Conservation (phyloP, 2,113 vertebrate species). For the Gavia stellata region DNA sequence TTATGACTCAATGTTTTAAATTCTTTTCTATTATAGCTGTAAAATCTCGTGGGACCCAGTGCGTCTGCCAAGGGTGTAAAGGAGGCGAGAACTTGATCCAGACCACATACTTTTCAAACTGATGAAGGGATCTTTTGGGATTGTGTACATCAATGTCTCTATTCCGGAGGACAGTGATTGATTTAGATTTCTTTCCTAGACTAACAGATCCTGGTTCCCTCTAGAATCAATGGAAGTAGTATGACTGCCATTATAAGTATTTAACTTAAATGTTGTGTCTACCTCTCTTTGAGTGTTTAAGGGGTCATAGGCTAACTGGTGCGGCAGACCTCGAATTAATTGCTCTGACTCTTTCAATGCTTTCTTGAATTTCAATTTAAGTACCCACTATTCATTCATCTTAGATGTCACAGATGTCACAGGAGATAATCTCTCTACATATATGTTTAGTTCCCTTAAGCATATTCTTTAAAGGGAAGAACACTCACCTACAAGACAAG, state of each 20-base stretch:
- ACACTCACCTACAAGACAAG: slow-evolving; percentile 17
- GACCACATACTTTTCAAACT: not conserved
- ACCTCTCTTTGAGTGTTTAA: slow-evolving; percentile 29
- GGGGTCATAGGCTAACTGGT: slow-evolving; percentile 53
- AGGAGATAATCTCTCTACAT: slow-evolving; percentile 23
- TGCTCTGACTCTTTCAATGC: slow-evolving; percentile 41
- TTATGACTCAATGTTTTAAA: not conserved
- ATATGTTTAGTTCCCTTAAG: not conserved
- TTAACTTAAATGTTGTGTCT: slow-evolving; percentile 44
- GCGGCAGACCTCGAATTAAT: slow-evolving; percentile 43
- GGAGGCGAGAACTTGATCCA: not conserved
- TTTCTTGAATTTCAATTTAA: slow-evolving; percentile 56
- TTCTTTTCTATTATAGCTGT: not conserved
- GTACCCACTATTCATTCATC: slow-evolving; percentile 34
- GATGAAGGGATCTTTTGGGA: not conserved
- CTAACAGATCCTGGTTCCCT: slow-evolving; percentile 5
- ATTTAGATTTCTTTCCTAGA: slow-evolving; percentile 33
- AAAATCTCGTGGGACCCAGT: not conserved
- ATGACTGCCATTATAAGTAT: slow-evolving; percentile 24
- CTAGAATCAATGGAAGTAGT: slow-evolving; percentile 34
- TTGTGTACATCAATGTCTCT: not conserved
- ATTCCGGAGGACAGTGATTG: slow-evolving; percentile 10
- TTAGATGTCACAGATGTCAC: slow-evolving; percentile 36
- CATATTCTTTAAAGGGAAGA: slow-evolving; percentile 19
- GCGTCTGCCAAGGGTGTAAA: not conserved